These are phyloP conservation scores for Alaudala cheleensis DNA, from an alignment of 2,113 vertebrate genomes.

Conservation along the genomic window DNA sequence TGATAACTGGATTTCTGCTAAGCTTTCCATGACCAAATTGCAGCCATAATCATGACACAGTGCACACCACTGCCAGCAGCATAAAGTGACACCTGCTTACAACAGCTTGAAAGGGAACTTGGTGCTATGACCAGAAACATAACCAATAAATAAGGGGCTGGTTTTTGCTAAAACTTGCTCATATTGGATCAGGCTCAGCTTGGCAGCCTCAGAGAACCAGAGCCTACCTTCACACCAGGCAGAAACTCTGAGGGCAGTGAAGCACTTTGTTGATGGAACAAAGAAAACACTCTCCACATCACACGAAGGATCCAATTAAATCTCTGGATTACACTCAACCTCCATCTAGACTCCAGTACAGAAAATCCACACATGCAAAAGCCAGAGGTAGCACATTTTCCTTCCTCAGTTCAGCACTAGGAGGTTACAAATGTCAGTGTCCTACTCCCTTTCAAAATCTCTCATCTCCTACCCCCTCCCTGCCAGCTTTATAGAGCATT, in stretches of 20 bases:
- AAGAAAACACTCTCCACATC: neutral
- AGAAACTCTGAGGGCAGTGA: neutral
- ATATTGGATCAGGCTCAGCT: neutral
- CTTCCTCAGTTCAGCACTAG: neutral
- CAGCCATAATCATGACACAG: constrained; percentile 26
- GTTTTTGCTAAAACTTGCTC: neutral
- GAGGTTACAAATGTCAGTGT: constrained; percentile 56
- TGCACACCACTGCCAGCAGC: constrained; percentile 26
- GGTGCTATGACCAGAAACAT: neutral
- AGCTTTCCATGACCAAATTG: constrained; percentile 58
- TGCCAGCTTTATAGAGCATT: constrained; percentile 46
- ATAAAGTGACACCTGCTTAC: constrained; percentile 46
- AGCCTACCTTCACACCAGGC: neutral
- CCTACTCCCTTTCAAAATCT: constrained; percentile 56
- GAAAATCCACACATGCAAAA: neutral
- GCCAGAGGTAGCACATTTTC: neutral
- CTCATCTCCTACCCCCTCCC: constrained; percentile 43
- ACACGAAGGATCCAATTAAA: neutral
- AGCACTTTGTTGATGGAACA: neutral
- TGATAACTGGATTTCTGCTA: constrained; percentile 63
- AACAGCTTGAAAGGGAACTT: constrained; percentile 27
- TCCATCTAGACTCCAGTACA: neutral
- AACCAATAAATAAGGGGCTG: neutral
- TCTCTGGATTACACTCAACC: neutral
- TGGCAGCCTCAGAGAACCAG: neutral